These are phyloP conservation scores for Drosophila repletoides DNA, from an alignment of 1,140 invertebrate species.

Conservation along the genomic window DNA sequence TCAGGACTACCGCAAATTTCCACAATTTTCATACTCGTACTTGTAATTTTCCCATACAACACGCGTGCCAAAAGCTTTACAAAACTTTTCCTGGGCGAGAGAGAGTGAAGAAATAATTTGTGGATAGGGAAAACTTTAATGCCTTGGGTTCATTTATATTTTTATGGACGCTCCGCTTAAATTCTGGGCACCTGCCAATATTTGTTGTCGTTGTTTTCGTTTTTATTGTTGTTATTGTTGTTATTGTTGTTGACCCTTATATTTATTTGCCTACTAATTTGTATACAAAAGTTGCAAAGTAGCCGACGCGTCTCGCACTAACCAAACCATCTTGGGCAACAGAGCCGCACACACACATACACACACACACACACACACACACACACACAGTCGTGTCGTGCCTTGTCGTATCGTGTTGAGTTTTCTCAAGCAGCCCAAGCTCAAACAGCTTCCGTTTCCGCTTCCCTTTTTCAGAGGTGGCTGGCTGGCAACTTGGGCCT, in stretches of 20 bases:
- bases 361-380: constrained; percentile 3
- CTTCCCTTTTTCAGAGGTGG: constrained; percentile 25
- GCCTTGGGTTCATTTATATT: too few relatives aligned
- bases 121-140: too few relatives aligned
- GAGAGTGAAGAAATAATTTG: too few relatives aligned
- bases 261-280: constrained; percentile 71
- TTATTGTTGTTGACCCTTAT: constrained; percentile 50
- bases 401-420: constrained; percentile 30
- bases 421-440: constrained; percentile 40
- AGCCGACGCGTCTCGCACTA: constrained; percentile 13
- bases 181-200: constrained; percentile 6
- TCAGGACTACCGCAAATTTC: not conserved
- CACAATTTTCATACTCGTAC: not conserved
- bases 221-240: constrained; percentile 6
- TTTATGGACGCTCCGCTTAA: too few relatives aligned
- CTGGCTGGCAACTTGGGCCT: constrained; percentile 3
- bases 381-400: not conserved
- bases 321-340: constrained; percentile 13
- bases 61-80: not conserved
- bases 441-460: constrained; percentile 76
- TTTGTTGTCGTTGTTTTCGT: constrained; percentile 8
- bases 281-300: constrained; percentile 56
- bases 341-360: not conserved
- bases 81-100: not conserved
- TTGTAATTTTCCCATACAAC: too few relatives aligned